These are phyloP conservation scores for Strix aluco DNA, from an alignment of 2,113 vertebrate species.

Conservation along the genomic window DNA sequence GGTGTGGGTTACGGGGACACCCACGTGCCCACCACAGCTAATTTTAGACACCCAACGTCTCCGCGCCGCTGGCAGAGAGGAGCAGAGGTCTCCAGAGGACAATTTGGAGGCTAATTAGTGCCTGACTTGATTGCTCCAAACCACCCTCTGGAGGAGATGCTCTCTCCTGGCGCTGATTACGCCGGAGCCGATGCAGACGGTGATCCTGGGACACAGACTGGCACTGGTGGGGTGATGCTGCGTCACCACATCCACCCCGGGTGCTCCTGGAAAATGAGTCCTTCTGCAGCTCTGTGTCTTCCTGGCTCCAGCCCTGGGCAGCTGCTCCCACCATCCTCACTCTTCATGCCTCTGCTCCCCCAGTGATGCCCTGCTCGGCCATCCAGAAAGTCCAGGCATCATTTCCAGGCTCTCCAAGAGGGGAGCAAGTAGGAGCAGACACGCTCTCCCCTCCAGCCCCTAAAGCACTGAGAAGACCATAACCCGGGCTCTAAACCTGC, in stretches of 20 bases:
- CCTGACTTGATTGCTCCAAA: neutral
- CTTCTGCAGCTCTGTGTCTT: neutral
- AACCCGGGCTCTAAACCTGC: accelerated
- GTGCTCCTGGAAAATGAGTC: neutral
- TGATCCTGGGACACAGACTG: neutral
- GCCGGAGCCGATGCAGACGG: accelerated
- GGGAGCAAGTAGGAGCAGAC: neutral
- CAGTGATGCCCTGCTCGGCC: neutral
- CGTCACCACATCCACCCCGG: accelerated
- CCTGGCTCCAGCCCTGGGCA: neutral
- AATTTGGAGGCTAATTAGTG: neutral
- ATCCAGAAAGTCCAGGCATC: neutral
- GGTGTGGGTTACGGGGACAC: neutral
- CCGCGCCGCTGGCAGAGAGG: accelerated
- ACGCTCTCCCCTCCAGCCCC: neutral
- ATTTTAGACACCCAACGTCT: neutral
- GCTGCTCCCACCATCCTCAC: neutral
- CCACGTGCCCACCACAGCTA: neutral
- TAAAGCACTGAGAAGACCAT: neutral
- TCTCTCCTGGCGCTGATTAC: neutral
- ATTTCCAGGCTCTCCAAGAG: neutral
- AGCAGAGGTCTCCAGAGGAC: neutral
- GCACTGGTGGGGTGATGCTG: neutral
- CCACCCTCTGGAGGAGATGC: neutral
- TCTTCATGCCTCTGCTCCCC: neutral